A percentile compares a stretch with the other conserved stretches of the same genome.
Conservation (phyloP, 2,888 invertebrate species). For the Calameuta pallipes region DNA sequence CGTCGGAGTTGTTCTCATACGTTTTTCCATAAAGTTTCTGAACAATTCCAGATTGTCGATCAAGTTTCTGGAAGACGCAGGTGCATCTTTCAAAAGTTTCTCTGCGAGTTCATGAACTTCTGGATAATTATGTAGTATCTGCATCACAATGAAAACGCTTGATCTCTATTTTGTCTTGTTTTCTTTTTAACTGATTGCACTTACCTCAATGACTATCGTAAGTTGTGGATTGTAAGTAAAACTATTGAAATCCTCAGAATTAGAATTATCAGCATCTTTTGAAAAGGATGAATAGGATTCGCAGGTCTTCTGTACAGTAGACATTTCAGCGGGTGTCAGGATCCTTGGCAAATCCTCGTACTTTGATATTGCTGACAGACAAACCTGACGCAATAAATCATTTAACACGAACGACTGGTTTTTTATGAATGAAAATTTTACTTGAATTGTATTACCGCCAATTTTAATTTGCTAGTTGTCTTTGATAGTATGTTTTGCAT, state of each 20-base stretch:
- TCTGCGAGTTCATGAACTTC: neutral
- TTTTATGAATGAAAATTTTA: neutral
- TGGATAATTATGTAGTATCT: conserved; percentile 1
- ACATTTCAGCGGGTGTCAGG: neutral
- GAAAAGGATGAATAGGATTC: neutral
- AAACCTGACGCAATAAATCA: neutral
- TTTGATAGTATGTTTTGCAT: neutral
- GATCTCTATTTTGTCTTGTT: neutral
- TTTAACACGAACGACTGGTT: neutral
- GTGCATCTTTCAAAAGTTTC: neutral
- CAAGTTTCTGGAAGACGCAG: neutral
- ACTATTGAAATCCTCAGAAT: neutral
- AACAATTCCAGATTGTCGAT: neutral
- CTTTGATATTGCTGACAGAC: neutral
- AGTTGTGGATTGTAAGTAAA: neutral
- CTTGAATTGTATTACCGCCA: neutral
- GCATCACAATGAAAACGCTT: neutral
- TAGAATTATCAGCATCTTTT: neutral
- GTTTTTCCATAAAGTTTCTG: conserved; percentile 20
- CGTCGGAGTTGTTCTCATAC: conserved; percentile 27
- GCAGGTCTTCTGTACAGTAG: neutral
- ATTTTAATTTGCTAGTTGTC: neutral
- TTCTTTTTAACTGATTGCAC: neutral
- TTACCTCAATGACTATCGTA: neutral
- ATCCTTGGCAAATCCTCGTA: neutral